These are phyloP conservation scores for Oncopodura yosiiana DNA, from an alignment of 1,140 invertebrate species.

Conservation along the genomic window DNA sequence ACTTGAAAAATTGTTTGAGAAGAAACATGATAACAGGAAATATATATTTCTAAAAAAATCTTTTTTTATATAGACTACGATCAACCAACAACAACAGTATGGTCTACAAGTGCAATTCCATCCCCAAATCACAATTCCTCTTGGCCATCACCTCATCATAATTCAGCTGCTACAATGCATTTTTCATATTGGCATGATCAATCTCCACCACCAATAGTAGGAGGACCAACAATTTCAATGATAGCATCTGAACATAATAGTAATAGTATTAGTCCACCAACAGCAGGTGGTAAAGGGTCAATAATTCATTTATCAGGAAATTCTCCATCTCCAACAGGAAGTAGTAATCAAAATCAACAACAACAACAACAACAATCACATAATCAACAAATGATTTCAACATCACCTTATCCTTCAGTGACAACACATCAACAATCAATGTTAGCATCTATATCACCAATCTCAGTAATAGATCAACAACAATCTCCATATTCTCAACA, in stretches of 20 bases:
- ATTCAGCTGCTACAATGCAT: conserved; percentile 11
- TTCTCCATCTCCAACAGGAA: conserved; percentile 4
- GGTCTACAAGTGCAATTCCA: conserved; percentile 17
- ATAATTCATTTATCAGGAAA: background rate
- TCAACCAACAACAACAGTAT: conserved; percentile 8
- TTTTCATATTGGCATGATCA: conserved; percentile 23
- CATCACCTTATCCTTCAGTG: background rate
- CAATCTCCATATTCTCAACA: too few relatives aligned
- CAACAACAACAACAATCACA: conserved; percentile 1
- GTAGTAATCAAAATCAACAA: conserved; percentile 4
- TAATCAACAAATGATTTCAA: conserved; percentile 1
- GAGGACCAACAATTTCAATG: too few relatives aligned
- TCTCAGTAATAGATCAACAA: background rate
- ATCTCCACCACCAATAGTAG: background rate
- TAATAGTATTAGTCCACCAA: too few relatives aligned
- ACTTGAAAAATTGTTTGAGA: too few relatives aligned
- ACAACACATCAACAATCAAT: background rate
- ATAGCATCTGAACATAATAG: too few relatives aligned
- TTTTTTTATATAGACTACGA: conserved; percentile 20
- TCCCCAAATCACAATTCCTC: conserved; percentile 5
- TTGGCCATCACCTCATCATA: conserved; percentile 24
- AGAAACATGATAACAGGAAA: too few relatives aligned
- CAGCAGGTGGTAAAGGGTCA: background rate
- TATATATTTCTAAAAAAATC: too few relatives aligned
- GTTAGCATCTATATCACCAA: background rate